Evolutionary conservation across 2,113 vertebrate genomes (phyloP).

Genomic region (Dendrocopos noguchii): DNA sequence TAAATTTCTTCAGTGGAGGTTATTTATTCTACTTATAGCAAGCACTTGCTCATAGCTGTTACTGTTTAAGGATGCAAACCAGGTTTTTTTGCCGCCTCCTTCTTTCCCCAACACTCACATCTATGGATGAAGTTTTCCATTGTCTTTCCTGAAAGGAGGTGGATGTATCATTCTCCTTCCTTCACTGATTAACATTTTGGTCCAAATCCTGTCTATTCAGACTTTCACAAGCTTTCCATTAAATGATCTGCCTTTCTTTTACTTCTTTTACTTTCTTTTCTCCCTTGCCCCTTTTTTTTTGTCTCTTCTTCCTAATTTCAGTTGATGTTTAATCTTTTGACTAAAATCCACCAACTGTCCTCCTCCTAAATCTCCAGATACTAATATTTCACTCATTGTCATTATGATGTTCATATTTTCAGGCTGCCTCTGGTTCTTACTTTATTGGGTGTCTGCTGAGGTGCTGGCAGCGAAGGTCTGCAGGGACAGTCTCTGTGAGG

Average conservation of each 20-base stretch:
- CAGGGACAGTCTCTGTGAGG: neutral
- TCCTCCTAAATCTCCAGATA: neutral
- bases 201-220: neutral
- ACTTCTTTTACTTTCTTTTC: neutral
- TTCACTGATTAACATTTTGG: neutral
- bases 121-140: neutral
- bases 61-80: constrained; percentile 15
- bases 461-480: accelerated
- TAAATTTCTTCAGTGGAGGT: constrained; percentile 26
- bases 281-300: neutral
- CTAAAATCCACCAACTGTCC: neutral
- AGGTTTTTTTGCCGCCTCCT: neutral
- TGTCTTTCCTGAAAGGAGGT: neutral
- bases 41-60: neutral
- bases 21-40: constrained; percentile 50
- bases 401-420: neutral
- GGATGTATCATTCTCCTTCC: neutral
- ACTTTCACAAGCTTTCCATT: neutral
- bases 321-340: neutral
- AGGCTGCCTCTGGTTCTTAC: neutral
- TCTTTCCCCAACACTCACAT: neutral
- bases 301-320: neutral
- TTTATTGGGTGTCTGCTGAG: neutral
- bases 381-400: neutral
- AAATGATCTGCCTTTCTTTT: neutral